phyloP scores from a whole-genome alignment of 2,797 vertebrate genomes.

The Hypotaenidia philippensis region DNA sequence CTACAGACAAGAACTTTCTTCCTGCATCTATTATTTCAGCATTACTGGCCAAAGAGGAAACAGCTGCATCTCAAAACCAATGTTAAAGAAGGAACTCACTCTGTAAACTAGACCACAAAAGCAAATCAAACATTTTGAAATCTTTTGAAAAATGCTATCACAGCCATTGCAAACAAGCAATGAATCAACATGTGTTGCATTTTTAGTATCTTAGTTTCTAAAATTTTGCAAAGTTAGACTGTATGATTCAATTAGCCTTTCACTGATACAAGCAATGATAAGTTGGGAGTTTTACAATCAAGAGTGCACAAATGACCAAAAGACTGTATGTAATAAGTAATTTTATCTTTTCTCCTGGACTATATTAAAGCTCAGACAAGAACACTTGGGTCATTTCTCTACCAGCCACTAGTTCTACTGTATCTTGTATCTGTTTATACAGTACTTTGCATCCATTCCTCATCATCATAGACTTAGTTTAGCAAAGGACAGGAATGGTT shows the following conservation, averaged over 20 bases:
- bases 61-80: background rate
- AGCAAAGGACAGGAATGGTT: too few relatives aligned
- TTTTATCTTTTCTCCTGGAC: background rate
- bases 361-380: background rate
- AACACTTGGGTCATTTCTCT: background rate
- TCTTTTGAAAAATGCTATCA: background rate
- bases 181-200: background rate
- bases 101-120: background rate
- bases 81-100: background rate
- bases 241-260: background rate
- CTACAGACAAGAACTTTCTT: background rate
- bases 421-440: background rate
- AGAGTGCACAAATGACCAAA: background rate
- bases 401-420: background rate
- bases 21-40: background rate
- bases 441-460: background rate
- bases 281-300: background rate
- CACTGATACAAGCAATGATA: rapidly evolving
- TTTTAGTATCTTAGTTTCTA: background rate
- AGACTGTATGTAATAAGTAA: background rate
- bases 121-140: background rate
- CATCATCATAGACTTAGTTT: background rate
- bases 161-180: background rate
- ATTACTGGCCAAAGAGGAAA: background rate
- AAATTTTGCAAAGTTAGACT: background rate